Evolutionary conservation across 2,888 invertebrate species (phyloP), one percentile per base, ranked within the genome.

Genomic region (Tanypteryx hageni): DNA sequence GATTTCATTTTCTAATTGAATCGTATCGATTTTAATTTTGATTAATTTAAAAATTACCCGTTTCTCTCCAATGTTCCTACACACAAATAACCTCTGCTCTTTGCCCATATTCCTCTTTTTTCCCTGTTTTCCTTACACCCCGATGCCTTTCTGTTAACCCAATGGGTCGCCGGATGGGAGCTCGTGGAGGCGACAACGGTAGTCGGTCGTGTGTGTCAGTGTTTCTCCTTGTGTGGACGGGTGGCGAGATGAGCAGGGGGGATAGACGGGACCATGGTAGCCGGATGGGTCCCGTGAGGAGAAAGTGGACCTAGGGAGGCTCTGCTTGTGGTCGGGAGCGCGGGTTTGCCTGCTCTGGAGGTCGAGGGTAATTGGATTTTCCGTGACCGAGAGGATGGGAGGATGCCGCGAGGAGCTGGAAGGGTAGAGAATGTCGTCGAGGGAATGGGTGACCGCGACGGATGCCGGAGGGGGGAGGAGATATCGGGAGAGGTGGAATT

Each of bases 311-410:
- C 86, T 16, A 10, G 86, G 86, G 86, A 31, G 85, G 86, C 64
- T 85, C 58, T 59, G 27, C 86, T 68, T 89, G 89, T 64, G 89
- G 89, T 89, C 89, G 64, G 61, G 31, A 59, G 86, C 86, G 86
- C 61, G 61, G 86, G 86, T 86, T 86, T 61, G 61, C 86, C 86
- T 31, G 61, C 61, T 64, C 61, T 31, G 31, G 86, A 86, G 86
- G 86, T 86, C 86, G 89, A 89, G 89, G 89, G 89, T 89, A 89
- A 89, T 89, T 89, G 89, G 89, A 89, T 89, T 89, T 89, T 61
- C 89, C 64, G 64, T 64, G 89, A 89, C 89, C 89, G 61, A 89
- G 64, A 10, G 61, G n/a, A 27, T 11, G 14, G 86, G 61, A 9
- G 22, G 13, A 8, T 18, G 22, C 22, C n/a, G 61, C 58, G n/a